Conservation (phyloP, 2,113 vertebrate species). For the Isurus oxyrinchus region DNA sequence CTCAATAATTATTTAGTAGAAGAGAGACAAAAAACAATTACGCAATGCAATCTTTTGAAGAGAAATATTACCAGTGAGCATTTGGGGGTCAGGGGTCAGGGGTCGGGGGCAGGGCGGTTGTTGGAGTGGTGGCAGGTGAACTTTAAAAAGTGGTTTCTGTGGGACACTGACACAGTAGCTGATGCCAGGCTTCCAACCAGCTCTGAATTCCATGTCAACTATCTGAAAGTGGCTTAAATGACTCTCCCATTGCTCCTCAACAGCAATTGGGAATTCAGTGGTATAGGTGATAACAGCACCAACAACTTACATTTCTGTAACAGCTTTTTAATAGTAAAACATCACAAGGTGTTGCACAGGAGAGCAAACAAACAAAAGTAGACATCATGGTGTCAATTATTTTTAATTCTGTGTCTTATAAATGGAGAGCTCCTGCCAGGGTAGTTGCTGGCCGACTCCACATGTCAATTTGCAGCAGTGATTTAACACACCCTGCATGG, state of each 20-base stretch:
- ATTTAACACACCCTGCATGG: not conserved
- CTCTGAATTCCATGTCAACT: not conserved
- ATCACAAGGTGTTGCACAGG: not conserved
- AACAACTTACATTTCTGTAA: not conserved
- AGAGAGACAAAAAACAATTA: not conserved
- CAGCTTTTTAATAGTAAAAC: not conserved
- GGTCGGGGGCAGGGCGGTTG: too few species aligned
- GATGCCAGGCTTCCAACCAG: not conserved
- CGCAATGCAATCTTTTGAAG: not conserved
- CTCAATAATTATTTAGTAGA: not conserved
- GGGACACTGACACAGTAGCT: not conserved
- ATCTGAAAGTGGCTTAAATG: not conserved
- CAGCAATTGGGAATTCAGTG: not conserved
- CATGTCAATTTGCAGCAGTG: not conserved
- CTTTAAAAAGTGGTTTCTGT: not conserved
- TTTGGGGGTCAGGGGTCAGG: not conserved
- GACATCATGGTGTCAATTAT: not conserved
- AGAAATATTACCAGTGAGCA: not conserved
- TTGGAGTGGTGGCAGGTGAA: not conserved
- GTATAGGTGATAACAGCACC: not conserved
- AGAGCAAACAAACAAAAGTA: not conserved
- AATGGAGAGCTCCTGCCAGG: not conserved
- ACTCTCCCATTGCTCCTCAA: not conserved
- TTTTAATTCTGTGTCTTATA: not conserved
- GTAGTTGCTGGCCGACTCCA: not conserved